phyloP scores from a whole-genome alignment of 1,140 invertebrate genomes.

The Trachelipus rathkii region DNA sequence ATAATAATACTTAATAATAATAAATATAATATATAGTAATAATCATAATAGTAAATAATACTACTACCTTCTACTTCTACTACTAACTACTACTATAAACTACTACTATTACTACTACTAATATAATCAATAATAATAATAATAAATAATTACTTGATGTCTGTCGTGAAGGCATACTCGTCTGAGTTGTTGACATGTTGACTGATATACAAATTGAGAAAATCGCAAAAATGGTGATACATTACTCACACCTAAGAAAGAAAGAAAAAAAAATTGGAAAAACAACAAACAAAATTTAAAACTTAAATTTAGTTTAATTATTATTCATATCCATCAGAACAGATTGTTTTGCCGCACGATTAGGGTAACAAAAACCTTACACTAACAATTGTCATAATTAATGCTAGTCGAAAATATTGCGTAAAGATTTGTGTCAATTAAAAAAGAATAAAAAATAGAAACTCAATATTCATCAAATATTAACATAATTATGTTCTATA shows the following conservation, averaged over 20 bases:
- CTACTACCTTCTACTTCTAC: too few species aligned
- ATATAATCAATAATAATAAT: neutral
- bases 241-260: slow-evolving; percentile 84
- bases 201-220: slow-evolving; percentile 91
- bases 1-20: too few species aligned
- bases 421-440: too few species aligned
- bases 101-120: neutral
- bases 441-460: too few species aligned
- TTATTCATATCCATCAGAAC: neutral
- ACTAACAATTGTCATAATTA: neutral
- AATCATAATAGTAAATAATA: too few species aligned
- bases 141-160: slow-evolving; percentile 54
- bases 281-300: neutral
- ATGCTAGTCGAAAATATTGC: neutral
- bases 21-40: too few species aligned
- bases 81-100: too few species aligned
- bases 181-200: slow-evolving; percentile 79
- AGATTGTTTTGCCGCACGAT: neutral
- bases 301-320: neutral
- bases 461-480: too few species aligned
- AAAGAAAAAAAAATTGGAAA: slow-evolving; percentile 25
- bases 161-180: slow-evolving; percentile 63
- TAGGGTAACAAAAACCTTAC: neutral
- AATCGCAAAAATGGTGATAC: slow-evolving; percentile 99
- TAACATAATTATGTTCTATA: too few species aligned